These are phyloP conservation scores for Mongoloraphidia duomilia DNA, from an alignment of 2,888 invertebrate species.

Conservation along the genomic window DNA sequence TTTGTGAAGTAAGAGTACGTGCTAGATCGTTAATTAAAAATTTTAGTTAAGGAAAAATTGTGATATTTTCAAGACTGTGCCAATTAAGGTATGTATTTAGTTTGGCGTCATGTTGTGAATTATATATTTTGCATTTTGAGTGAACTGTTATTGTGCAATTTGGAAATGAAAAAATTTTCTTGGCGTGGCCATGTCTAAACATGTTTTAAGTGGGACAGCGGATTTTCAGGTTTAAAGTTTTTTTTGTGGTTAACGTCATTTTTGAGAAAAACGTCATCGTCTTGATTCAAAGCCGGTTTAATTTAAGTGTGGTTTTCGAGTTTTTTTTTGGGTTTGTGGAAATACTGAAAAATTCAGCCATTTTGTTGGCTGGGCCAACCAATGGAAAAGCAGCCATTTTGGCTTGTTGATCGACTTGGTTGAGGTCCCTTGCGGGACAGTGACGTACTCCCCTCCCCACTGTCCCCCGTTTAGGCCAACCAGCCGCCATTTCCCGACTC, in stretches of 20 bases:
- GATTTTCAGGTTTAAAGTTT: no score
- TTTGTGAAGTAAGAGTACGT: no score
- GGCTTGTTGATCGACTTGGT: constrained; percentile 15
- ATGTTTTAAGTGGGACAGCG: no score
- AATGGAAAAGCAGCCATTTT: constrained; percentile 32
- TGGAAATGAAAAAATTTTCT: not conserved
- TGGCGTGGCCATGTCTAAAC: not conserved
- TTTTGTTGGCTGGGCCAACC: not conserved
- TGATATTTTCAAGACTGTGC: constrained; percentile 17
- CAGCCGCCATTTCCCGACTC: not conserved
- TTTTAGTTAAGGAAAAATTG: constrained; percentile 8
- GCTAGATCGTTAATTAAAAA: no score
- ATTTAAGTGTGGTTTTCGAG: no score
- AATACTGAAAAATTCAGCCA: not conserved
- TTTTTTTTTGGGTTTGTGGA: not conserved
- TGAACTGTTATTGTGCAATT: not conserved
- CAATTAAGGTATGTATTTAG: constrained; percentile 10
- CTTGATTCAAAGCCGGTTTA: no score
- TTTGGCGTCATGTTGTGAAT: not conserved
- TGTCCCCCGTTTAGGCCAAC: constrained; percentile 2
- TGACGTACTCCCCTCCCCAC: constrained; percentile 1
- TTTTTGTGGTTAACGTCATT: no score
- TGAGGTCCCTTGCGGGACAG: constrained; percentile 5
- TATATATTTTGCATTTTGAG: constrained; percentile 1
- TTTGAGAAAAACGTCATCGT: no score